Evolutionary conservation across 2,888 invertebrate species (phyloP).

Genomic region (Sthenelais limicola): DNA sequence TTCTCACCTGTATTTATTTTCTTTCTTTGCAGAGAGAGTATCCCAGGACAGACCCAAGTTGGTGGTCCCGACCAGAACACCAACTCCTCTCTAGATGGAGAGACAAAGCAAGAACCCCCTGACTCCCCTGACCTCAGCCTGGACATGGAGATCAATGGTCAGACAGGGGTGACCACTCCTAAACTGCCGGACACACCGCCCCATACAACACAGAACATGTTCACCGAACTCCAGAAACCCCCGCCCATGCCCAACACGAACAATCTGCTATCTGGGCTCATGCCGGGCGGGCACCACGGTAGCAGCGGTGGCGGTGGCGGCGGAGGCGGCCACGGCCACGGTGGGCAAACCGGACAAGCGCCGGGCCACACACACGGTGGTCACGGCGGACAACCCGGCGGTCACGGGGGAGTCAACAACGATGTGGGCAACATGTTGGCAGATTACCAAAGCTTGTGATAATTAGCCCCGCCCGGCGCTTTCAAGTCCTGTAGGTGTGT

Average conservation of each 20-base stretch:
- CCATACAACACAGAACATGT: constrained; percentile 27
- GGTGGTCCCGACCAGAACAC: constrained; percentile 37
- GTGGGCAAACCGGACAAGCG: neutral
- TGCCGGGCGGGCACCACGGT: neutral
- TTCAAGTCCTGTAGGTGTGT: too few species aligned
- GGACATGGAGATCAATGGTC: constrained; percentile 38
- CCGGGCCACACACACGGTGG: constrained; percentile 1
- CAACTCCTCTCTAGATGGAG: constrained; percentile 27
- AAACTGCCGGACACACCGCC: constrained; percentile 34
- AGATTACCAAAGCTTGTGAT: constrained; percentile 36
- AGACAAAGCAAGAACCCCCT: constrained; percentile 41
- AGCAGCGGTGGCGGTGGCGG: neutral
- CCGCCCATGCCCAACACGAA: constrained; percentile 3
- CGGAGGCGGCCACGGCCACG: constrained; percentile 10
- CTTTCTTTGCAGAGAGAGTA: constrained; percentile 8
- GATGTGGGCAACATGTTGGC: constrained; percentile 38
- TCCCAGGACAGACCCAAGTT: too few species aligned
- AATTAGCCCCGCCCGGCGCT: constrained; percentile 33
- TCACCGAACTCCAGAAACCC: constrained; percentile 32
- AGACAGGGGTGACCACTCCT: constrained; percentile 19
- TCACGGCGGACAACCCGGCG: neutral
- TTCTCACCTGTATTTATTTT: neutral
- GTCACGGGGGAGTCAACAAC: constrained; percentile 1
- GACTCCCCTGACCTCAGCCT: constrained; percentile 37
- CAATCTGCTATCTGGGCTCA: constrained; percentile 20